Percentiles rank a stretch among this genome's conserved stretches.
Conservation (phyloP, 2,797 vertebrate species). For the Tadarida brasiliensis region DNA sequence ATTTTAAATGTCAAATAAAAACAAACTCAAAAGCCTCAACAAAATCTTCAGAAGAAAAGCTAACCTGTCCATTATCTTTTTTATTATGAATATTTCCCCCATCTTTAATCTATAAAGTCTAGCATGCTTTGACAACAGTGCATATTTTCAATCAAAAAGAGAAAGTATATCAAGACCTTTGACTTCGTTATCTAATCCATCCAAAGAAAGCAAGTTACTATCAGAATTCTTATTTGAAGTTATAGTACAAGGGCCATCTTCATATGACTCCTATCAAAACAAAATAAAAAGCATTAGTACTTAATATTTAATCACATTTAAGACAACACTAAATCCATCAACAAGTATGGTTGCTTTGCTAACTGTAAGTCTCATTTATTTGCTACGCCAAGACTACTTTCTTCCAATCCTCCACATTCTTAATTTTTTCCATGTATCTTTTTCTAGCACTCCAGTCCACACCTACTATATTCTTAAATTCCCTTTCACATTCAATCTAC, state of each 20-base stretch:
- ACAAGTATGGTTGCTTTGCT: background rate
- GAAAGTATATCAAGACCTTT: constrained; percentile 89
- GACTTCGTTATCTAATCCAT: constrained; percentile 89
- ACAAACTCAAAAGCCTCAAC: constrained; percentile 36
- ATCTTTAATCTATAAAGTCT: constrained; percentile 55
- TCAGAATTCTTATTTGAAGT: constrained; percentile 89
- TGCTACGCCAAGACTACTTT: background rate
- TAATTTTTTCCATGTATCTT: background rate
- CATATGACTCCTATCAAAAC: constrained; percentile 90
- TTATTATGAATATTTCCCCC: constrained; percentile 18
- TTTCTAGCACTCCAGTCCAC: background rate
- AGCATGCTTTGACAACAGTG: constrained; percentile 61
- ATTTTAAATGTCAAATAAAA: constrained; percentile 59
- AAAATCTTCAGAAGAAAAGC: constrained; percentile 58
- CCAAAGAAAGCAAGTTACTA: constrained; percentile 88
- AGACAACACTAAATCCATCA: constrained; percentile 21
- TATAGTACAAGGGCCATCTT: constrained; percentile 87
- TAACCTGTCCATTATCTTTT: constrained; percentile 38
- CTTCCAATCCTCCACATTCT: constrained; percentile 5
- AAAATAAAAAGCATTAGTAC: constrained; percentile 75
- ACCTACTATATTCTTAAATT: constrained; percentile 38
- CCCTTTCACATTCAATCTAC: constrained; percentile 21
- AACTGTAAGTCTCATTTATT: constrained; percentile 21
- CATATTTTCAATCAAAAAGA: constrained; percentile 67
- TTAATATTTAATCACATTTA: constrained; percentile 38